These are phyloP conservation scores for Epinephelus coioides DNA, from an alignment of 2,797 vertebrate genomes.

Conservation along the genomic window DNA sequence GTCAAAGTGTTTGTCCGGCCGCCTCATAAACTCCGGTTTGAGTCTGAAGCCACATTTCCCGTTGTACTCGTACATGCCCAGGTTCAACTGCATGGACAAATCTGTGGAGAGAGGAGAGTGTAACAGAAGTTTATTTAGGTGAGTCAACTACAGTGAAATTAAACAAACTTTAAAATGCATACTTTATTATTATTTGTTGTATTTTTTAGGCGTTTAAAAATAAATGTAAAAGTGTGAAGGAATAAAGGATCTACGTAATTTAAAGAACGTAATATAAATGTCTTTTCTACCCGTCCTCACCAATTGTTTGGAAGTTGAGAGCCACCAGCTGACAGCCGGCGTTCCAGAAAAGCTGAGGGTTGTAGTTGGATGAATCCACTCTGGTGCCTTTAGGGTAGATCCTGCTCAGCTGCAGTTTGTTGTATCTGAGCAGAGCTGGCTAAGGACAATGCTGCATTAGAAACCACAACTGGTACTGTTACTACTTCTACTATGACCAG, in stretches of 20 bases:
- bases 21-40: slow-evolving; percentile 98
- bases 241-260: neutral
- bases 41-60: slow-evolving; percentile 96
- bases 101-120: slow-evolving; percentile 81
- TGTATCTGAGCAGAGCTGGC: slow-evolving; percentile 90
- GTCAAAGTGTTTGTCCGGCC: slow-evolving; percentile 98
- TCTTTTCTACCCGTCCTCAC: slow-evolving; percentile 77
- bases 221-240: neutral
- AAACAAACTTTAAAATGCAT: neutral
- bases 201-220: neutral
- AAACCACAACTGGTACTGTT: neutral
- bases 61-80: slow-evolving; percentile 98
- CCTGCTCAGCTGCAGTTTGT: slow-evolving; percentile 97
- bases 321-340: slow-evolving; percentile 98
- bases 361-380: slow-evolving; percentile 99
- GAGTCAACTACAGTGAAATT: too few species aligned
- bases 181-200: too few species aligned
- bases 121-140: neutral
- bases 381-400: slow-evolving; percentile 99
- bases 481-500: neutral
- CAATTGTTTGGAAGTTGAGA: slow-evolving; percentile 98
- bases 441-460: slow-evolving; percentile 76
- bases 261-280: neutral
- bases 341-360: slow-evolving; percentile 99
- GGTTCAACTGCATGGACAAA: slow-evolving; percentile 98